A percentile compares a stretch with the other conserved stretches of the same genome.
Evolutionary conservation across 2,113 vertebrate species (phyloP).

Genomic region (Neotoma lepida): DNA sequence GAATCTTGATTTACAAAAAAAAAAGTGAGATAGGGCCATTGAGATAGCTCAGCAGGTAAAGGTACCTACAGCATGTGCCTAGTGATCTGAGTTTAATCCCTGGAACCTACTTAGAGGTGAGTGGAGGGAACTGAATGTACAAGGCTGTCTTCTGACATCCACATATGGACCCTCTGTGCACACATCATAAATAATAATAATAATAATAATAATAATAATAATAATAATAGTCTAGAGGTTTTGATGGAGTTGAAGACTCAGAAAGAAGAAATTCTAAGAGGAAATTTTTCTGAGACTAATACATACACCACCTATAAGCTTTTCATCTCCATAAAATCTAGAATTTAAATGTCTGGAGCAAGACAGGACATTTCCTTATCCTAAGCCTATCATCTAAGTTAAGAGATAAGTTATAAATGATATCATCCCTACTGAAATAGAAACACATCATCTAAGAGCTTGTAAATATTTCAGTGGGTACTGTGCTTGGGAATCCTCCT

Average conservation of each 20-base stretch:
- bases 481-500: not conserved
- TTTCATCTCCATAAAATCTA: not conserved
- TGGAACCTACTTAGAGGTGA: not conserved
- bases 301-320: not conserved
- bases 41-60: not conserved
- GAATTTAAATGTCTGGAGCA: not conserved
- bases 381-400: not conserved
- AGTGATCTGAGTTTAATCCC: not conserved
- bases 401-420: not conserved
- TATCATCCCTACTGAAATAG: not conserved
- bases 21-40: not conserved
- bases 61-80: not conserved
- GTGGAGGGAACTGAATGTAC: not conserved
- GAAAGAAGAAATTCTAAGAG: not conserved
- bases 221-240: not conserved
- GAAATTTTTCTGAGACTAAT: not conserved
- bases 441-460: not conserved
- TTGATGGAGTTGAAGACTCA: not conserved
- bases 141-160: not conserved
- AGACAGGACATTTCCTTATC: not conserved
- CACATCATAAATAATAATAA: too few species aligned
- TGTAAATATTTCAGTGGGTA: not conserved
- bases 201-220: too few species aligned
- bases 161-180: not conserved
- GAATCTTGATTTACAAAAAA: not conserved